Base-by-base conservation (phyloP, 2,888 invertebrate genomes). In the Drosophila colorata region DNA sequence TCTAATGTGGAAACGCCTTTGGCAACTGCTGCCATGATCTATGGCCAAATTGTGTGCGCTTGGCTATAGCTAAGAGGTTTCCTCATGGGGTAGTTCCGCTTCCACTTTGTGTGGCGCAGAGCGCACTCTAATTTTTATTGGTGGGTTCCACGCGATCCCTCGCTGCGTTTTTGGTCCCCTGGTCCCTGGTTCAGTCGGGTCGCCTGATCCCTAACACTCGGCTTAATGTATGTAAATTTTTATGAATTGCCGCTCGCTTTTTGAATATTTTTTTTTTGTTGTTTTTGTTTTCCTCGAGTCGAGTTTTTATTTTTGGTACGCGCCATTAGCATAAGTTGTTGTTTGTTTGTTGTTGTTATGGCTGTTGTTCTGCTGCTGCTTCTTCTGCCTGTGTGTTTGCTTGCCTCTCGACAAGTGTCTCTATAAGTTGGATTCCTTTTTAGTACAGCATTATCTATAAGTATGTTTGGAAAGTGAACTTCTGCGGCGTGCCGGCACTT, bases 81-180 rank as follows among this genome's bases (percentile, higher is more conserved):
- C 25, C 43, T 16, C 8, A 25, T 31, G 44, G 69, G 73, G 69
- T 77, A 65, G 80, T 78, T 78, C 77, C 77, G 80, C n/a, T 78
- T 75, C 67, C 78, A 68, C 65, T 66, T 43, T 57, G 2, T 9
- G 28, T 28, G 8, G 25, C 25, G 25, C 7, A 6, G 31, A 31
- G 31, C 31, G 88, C 88, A 82, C 88, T 87, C 74, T 77, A 89
- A 87, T 85, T 89, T 87, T 85, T 73, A 85, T 87, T 78, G 70
- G 38, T 46, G 46, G 33, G 33, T 33, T 44, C 23, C 20, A 18
- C 18, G 61, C 18, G 59, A n/a, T n/a, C 13, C 28, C 25, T 28
- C 25, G 8, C 25, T 6, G 25, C 25, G 5, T 25, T 25, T 25
- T 6, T 8, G 28, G 8, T 28, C 28, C 28, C 25, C 8, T 28